Evolutionary conservation across 1,140 invertebrate genomes (phyloP).

Genomic region (Lutraria rhynchaena): DNA sequence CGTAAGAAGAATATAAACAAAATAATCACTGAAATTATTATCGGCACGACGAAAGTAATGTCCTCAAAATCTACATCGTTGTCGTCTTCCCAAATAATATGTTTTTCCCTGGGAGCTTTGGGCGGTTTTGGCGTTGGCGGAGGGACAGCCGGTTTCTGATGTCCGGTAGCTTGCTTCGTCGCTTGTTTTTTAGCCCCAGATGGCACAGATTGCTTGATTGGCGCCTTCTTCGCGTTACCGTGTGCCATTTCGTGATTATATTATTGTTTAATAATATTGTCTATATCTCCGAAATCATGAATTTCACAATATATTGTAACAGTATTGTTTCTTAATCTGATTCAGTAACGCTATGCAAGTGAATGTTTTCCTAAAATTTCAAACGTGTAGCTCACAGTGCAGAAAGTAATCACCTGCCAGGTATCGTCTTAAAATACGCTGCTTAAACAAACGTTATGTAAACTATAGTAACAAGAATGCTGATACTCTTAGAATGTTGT

Average conservation of each 20-base stretch:
- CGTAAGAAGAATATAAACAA: slow-evolving; percentile 70
- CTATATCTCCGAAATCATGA: too few species aligned
- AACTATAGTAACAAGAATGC: too few species aligned
- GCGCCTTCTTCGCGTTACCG: slow-evolving; percentile 28
- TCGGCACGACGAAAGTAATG: slow-evolving; percentile 64
- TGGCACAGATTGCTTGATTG: background rate
- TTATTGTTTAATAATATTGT: too few species aligned
- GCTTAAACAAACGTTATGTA: too few species aligned
- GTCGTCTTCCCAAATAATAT: slow-evolving; percentile 54
- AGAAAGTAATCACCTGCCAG: too few species aligned
- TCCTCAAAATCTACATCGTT: slow-evolving; percentile 58
- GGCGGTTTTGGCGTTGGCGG: background rate
- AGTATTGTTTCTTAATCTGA: too few species aligned
- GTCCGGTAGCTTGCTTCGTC: background rate
- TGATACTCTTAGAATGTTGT: too few species aligned
- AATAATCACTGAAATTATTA: slow-evolving; percentile 63
- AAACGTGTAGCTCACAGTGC: too few species aligned
- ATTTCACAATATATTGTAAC: too few species aligned
- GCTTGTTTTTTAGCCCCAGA: background rate
- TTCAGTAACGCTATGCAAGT: too few species aligned
- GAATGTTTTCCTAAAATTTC: too few species aligned
- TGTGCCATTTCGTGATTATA: slow-evolving; percentile 23
- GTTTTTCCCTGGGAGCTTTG: background rate
- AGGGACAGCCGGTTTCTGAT: background rate
- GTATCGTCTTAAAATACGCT: too few species aligned